Base-by-base conservation (phyloP, 2,113 vertebrate genomes). In the Archilochus colubris region DNA sequence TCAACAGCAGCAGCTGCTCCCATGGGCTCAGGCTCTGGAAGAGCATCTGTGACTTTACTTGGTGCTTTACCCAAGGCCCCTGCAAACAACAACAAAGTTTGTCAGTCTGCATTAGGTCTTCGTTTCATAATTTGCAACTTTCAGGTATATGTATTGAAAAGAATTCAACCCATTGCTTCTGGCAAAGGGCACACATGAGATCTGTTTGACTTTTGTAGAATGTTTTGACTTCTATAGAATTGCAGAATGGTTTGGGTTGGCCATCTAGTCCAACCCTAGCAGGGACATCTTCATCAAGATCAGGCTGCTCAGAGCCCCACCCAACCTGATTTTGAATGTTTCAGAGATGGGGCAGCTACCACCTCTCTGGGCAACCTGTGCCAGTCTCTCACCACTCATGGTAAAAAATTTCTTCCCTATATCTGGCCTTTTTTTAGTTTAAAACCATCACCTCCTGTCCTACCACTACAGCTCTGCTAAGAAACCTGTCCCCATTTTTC, bases 1-100 rank as follows among this genome's bases (percentile, higher is more conserved):
- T 98, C 98, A 18, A 98, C 98, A 0, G 98, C 98, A 3, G 98
- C 99, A 0, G 97, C 94, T 0, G 99, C 99, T 50, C 98, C 99
- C 30, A 36, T 16, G 4, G 96, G 96, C 28, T 98, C 98, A 0
- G 98, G 96, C 64, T 98, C 99, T 1, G 99, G 99, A 59, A 99
- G 98, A 53, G 98, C 98, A 4, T 99, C 99, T 10, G 98, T 99
- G 87, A 99, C 99, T 98, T 99, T 99, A 86, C 98, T 98, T 6
- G 99, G 99, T 30, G 99, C 99, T 98, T 99, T 99, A 66, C 99
- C 99, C 93, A 99, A 98, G 82, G 99, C 99, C 85, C 99, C 99
- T 99, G 96, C 69, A 93, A 85, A 93, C 43, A 79, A 76, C 25
- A 73, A 13, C 23, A 10, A 58, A 18, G 9, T 23, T 51, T 8